A percentile compares a stretch with the other conserved stretches of the same genome.
Evolutionary conservation across 2,113 vertebrate species (phyloP).

Genomic region (Tragelaphus strepsiceros): DNA sequence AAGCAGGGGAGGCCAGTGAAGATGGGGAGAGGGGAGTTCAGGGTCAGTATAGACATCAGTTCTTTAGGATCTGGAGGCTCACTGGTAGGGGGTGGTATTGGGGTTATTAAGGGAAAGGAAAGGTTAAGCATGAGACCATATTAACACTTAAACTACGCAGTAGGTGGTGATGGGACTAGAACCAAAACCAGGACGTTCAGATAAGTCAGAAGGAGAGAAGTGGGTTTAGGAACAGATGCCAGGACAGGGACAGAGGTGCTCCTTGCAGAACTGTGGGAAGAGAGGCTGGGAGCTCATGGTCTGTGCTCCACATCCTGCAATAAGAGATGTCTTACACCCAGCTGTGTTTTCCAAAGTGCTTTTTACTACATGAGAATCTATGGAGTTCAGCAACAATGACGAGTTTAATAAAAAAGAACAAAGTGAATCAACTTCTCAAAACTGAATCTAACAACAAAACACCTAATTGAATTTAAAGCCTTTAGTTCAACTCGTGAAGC

Average conservation of each 20-base stretch:
- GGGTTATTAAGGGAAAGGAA: neutral
- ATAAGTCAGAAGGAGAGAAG: neutral
- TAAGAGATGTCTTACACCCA: neutral
- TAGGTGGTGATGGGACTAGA: neutral
- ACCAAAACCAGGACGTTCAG: neutral
- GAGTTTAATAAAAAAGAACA: neutral
- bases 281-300: neutral
- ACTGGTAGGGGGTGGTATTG: fast-evolving
- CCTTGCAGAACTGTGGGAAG: neutral
- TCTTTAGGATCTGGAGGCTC: neutral
- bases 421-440: neutral
- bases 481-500: neutral
- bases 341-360: neutral
- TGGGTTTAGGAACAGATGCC: neutral
- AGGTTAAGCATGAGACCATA: neutral
- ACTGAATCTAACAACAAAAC: neutral
- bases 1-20: neutral
- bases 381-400: neutral
- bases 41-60: neutral
- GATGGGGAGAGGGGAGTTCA: neutral
- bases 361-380: neutral
- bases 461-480: neutral
- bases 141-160: neutral
- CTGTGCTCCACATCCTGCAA: too few species aligned
- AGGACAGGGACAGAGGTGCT: neutral